Conservation (phyloP, 1,140 invertebrate species). For the Drosophila subpulchrella region DNA sequence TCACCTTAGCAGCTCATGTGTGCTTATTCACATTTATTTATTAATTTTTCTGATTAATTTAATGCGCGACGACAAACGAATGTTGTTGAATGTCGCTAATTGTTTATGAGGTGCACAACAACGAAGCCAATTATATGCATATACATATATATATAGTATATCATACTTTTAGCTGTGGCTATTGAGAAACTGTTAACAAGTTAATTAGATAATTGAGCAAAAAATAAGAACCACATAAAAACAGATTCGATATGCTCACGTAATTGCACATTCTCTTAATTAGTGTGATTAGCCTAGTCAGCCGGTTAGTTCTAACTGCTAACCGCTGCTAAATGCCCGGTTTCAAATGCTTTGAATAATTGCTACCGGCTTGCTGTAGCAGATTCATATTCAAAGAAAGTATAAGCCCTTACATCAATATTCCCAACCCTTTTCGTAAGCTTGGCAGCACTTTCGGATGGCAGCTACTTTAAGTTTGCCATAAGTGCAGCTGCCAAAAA, state of each 20-base stretch:
- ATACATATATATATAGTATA: slow-evolving; percentile 3
- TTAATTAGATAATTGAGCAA: slow-evolving; percentile 66
- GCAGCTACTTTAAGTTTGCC: slow-evolving; percentile 36
- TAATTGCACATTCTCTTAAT: slow-evolving; percentile 42
- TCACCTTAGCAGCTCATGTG: slow-evolving; percentile 56
- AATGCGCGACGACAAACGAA: slow-evolving; percentile 60
- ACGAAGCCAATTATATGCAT: slow-evolving; percentile 65
- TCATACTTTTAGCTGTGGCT: slow-evolving; percentile 31
- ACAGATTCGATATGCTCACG: slow-evolving; percentile 22
- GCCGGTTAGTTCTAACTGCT: slow-evolving; percentile 44
- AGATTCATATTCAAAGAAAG: not conserved
- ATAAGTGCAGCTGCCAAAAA: slow-evolving; percentile 69
- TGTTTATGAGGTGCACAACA: slow-evolving; percentile 78
- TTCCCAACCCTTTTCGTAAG: slow-evolving; percentile 16
- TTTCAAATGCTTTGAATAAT: slow-evolving; percentile 41
- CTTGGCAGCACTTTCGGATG: slow-evolving; percentile 21
- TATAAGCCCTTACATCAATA: not conserved
- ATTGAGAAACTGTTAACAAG: slow-evolving; percentile 81
- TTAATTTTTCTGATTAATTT: slow-evolving; percentile 69
- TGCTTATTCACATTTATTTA: slow-evolving; percentile 59
- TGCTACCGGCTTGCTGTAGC: slow-evolving; percentile 11
- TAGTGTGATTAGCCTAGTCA: slow-evolving; percentile 38
- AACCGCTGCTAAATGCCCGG: slow-evolving; percentile 62
- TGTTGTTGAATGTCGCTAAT: slow-evolving; percentile 65
- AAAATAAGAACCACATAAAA: slow-evolving; percentile 37